Percentiles rank a stretch among this genome's conserved stretches.
These are phyloP conservation scores for Euplexia lucipara DNA, from an alignment of 2,888 invertebrate species.

Conservation along the genomic window DNA sequence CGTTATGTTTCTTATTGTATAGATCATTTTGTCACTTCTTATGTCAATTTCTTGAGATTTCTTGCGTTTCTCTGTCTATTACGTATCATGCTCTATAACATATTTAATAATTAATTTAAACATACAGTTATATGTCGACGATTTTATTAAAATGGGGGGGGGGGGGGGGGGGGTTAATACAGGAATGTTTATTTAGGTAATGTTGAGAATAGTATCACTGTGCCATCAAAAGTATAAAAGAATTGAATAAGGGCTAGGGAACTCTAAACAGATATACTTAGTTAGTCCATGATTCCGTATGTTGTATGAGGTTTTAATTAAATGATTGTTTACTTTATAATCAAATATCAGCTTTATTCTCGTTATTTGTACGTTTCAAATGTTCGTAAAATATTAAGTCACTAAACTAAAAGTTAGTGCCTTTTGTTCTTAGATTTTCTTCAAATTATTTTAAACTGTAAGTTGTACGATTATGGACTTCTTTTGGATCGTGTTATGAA, in stretches of 20 bases:
- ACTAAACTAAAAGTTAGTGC: conserved; percentile 69
- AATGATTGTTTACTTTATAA: conserved; percentile 45
- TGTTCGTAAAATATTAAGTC: conserved; percentile 59
- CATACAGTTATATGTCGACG: conserved; percentile 38
- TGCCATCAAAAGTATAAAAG: conserved; percentile 49
- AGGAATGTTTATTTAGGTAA: conserved; percentile 56
- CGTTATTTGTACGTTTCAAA: conserved; percentile 55
- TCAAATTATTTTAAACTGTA: conserved; percentile 57
- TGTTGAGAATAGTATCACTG: conserved; percentile 50
- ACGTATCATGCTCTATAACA: conserved; percentile 60
- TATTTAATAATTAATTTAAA: conserved; percentile 40
- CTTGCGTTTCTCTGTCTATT: conserved; percentile 30
- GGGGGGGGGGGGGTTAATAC: conserved; percentile 30
- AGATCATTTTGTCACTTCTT: conserved; percentile 37
- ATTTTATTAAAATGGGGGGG: conserved; percentile 37
- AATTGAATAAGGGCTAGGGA: conserved; percentile 29
- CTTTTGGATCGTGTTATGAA: conserved; percentile 64
- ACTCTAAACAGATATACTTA: conserved; percentile 2
- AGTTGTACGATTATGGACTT: conserved; percentile 58
- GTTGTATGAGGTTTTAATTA: conserved; percentile 27
- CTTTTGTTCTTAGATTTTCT: conserved; percentile 67
- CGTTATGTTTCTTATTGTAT: conserved; percentile 36
- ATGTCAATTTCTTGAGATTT: conserved; percentile 20
- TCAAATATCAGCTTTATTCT: conserved; percentile 48
- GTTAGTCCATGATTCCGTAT: conserved; percentile 28